phyloP scores from a whole-genome alignment of 2,797 vertebrate genomes.

The Coregonus suidteri region DNA sequence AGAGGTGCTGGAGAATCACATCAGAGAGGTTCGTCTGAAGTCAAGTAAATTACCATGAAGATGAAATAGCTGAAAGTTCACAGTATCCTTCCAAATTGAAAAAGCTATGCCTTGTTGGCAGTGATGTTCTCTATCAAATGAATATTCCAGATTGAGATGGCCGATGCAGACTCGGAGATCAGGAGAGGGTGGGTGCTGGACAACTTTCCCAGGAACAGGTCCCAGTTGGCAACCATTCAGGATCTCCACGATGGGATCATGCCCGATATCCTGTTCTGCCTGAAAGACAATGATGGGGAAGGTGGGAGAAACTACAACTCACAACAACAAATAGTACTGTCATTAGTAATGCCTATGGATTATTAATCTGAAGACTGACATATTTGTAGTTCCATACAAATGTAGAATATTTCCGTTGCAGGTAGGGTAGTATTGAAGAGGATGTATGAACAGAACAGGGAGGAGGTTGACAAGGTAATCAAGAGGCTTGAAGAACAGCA shows the following conservation, averaged over 20 bases:
- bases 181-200: slow-evolving; percentile 90
- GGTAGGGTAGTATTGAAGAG: slow-evolving; percentile 76
- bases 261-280: slow-evolving; percentile 84
- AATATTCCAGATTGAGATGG: slow-evolving; percentile 66
- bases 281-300: slow-evolving; percentile 74
- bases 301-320: slow-evolving; percentile 65
- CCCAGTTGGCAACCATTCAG: slow-evolving; percentile 74
- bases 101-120: not conserved
- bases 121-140: not conserved
- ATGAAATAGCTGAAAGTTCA: not conserved
- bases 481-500: slow-evolving; percentile 67
- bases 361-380: not conserved
- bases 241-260: slow-evolving; percentile 65
- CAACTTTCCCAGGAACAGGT: slow-evolving; percentile 80
- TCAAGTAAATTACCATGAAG: not conserved
- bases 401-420: slow-evolving; percentile 23
- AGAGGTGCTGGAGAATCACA: slow-evolving; percentile 70
- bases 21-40: slow-evolving; percentile 76
- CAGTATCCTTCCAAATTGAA: not conserved
- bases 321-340: not conserved
- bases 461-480: slow-evolving; percentile 73
- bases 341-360: not conserved
- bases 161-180: slow-evolving; percentile 63
- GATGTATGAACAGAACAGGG: slow-evolving; percentile 79
- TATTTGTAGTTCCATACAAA: not conserved